A percentile compares a stretch with the other conserved stretches of the same genome.
These are phyloP conservation scores for Epsilonema sp. DNA, from an alignment of 2,888 invertebrate genomes.

Conservation along the genomic window DNA sequence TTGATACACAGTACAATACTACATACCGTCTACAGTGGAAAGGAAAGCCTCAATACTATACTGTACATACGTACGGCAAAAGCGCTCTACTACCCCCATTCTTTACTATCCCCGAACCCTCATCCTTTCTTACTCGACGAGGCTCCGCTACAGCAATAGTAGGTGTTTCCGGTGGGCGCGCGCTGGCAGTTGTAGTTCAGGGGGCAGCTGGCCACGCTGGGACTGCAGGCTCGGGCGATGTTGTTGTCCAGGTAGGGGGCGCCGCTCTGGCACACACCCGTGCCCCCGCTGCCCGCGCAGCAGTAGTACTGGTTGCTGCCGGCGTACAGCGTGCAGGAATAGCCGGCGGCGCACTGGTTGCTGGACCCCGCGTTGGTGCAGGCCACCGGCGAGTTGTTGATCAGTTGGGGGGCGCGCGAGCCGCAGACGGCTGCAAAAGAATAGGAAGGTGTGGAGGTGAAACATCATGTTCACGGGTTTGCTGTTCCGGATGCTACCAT, in stretches of 20 bases:
- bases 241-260: neutral
- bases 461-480: too few relatives aligned
- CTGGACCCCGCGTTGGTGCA: neutral
- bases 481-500: too few relatives aligned
- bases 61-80: too few relatives aligned
- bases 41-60: too few relatives aligned
- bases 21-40: too few relatives aligned
- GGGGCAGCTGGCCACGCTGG: neutral
- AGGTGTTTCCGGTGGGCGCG: neutral
- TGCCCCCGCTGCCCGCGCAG: neutral
- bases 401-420: neutral
- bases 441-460: too few relatives aligned
- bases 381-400: neutral
- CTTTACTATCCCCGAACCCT: too few relatives aligned
- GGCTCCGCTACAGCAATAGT: neutral
- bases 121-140: too few relatives aligned
- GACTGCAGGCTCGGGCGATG: neutral
- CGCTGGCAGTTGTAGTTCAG: neutral
- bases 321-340: neutral
- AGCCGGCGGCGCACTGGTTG: slow-evolving; percentile 1
- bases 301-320: neutral
- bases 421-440: neutral
- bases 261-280: neutral
- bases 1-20: too few relatives aligned
- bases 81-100: too few relatives aligned